phyloP scores from a whole-genome alignment of 2,888 invertebrate genomes.

The Erebia palarica region DNA sequence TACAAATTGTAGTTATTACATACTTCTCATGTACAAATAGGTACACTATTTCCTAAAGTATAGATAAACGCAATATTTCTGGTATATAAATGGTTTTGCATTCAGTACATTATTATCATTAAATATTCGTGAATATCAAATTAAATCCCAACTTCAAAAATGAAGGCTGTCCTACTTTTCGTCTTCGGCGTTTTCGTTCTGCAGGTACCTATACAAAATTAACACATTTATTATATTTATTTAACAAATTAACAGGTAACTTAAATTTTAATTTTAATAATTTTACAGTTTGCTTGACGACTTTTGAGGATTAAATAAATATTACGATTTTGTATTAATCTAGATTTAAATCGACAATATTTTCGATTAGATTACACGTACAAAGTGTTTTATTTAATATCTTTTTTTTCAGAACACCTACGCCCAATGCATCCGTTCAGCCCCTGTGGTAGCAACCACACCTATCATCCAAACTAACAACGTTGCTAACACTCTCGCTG shows the following conservation, averaged over 20 bases:
- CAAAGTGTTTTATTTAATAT: neutral
- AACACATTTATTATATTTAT: too few relatives aligned
- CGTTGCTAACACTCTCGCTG: conserved; percentile 62
- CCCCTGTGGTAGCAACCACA: conserved; percentile 27
- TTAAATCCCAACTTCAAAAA: conserved; percentile 39
- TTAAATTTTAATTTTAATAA: neutral
- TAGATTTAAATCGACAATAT: conserved; percentile 8
- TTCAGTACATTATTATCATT: conserved; percentile 1
- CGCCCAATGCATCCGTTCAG: conserved; percentile 46
- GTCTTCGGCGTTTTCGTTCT: conserved; percentile 47
- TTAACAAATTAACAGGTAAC: too few relatives aligned
- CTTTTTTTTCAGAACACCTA: conserved; percentile 49
- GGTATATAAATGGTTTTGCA: conserved; percentile 25
- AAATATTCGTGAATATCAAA: neutral
- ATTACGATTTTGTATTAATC: neutral
- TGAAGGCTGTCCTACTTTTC: conserved; percentile 51
- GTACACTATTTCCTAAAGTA: conserved; percentile 13
- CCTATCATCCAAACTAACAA: conserved; percentile 42
- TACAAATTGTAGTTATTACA: neutral
- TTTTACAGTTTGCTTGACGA: too few relatives aligned
- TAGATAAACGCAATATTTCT: conserved; percentile 27
- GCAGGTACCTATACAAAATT: conserved; percentile 48
- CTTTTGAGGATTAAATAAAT: neutral
- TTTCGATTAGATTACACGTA: neutral
- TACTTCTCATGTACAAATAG: neutral